These are phyloP conservation scores for Crotalus helleri DNA, from an alignment of 2,113 vertebrate genomes.

Conservation along the genomic window DNA sequence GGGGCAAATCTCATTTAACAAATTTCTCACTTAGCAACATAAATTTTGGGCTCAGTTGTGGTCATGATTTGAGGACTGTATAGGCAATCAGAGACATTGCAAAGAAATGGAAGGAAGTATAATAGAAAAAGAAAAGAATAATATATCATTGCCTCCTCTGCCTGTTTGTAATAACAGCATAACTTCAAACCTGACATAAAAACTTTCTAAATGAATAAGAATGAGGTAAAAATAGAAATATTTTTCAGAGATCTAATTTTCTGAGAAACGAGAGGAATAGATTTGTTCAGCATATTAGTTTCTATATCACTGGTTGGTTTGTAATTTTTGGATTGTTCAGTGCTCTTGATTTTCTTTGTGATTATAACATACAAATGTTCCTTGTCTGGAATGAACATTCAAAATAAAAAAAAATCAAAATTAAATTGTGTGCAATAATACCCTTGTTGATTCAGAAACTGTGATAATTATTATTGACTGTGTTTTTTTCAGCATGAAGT, in stretches of 20 bases:
- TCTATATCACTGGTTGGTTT: neutral
- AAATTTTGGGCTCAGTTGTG: too few species aligned
- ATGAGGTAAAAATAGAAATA: neutral
- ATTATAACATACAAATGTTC: neutral
- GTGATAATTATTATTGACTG: neutral
- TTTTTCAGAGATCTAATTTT: neutral
- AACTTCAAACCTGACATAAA: neutral
- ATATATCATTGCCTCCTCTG: neutral
- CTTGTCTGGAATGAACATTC: neutral
- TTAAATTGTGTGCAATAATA: neutral
- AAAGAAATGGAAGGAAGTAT: neutral
- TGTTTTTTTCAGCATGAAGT: neutral
- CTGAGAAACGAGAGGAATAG: neutral
- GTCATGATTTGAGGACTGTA: neutral
- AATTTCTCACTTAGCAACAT: too few species aligned
- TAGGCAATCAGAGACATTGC: neutral
- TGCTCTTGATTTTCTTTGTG: neutral
- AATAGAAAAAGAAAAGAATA: neutral
- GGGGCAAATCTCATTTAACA: too few species aligned
- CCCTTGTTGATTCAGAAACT: neutral
- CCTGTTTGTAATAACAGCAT: neutral
- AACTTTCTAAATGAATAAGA: neutral
- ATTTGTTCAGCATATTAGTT: neutral
- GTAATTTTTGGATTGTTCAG: neutral
- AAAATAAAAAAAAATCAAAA: neutral